phyloP scores from a whole-genome alignment of 2,888 invertebrate genomes.

The Bugula neritina region DNA sequence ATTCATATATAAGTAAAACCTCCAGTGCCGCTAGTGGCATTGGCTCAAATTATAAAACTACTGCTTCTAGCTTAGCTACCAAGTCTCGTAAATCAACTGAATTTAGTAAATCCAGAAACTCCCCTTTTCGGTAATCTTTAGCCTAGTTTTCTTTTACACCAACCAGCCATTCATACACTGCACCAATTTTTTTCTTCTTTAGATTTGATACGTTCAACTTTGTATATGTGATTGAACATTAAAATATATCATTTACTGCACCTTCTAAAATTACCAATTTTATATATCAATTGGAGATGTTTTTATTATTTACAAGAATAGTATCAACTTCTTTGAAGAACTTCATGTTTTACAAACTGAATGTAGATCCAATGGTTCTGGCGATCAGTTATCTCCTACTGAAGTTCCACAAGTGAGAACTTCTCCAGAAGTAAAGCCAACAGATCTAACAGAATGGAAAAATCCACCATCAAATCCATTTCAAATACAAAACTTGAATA shows the following conservation, averaged over 20 bases:
- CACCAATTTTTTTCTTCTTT: no score
- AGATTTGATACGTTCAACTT: no score
- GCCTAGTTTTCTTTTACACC: neutral
- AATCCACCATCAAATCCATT: constrained; percentile 19
- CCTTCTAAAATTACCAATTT: no score
- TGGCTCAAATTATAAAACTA: neutral
- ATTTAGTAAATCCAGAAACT: neutral
- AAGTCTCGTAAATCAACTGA: neutral
- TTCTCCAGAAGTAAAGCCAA: neutral
- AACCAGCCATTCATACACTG: neutral
- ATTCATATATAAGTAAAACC: neutral
- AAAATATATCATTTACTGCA: no score
- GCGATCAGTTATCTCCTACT: neutral
- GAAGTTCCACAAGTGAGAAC: neutral
- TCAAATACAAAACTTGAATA: neutral
- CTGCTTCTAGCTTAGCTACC: neutral
- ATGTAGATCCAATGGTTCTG: neutral
- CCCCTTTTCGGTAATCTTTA: neutral
- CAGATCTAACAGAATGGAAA: neutral
- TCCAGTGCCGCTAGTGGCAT: neutral
- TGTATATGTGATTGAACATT: no score
- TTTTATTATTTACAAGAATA: no score
- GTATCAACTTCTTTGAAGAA: no score
- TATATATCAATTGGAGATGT: no score
- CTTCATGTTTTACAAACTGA: no score